Evolutionary conservation across 2,888 invertebrate species (phyloP).

Genomic region (Prosapia bicincta): DNA sequence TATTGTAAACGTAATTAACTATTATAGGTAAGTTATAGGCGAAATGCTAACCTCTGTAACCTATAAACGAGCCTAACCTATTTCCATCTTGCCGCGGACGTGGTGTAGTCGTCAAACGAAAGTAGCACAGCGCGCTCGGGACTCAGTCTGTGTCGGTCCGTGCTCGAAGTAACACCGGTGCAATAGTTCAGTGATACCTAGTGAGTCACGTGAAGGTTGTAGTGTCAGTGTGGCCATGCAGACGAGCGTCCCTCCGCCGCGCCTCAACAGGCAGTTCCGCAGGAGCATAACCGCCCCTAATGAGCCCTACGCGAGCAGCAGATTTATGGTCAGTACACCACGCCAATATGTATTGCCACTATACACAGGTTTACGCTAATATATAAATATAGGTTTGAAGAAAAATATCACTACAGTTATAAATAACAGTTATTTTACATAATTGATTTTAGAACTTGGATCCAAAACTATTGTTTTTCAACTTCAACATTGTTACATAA

Average conservation of each 20-base stretch:
- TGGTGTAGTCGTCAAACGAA: background rate
- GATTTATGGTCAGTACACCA: conserved; percentile 28
- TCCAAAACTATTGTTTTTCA: too few relatives aligned
- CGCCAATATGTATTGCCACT: too few relatives aligned
- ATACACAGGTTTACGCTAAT: too few relatives aligned
- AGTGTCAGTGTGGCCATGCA: conserved; percentile 24
- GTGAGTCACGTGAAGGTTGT: background rate
- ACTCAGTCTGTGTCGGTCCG: background rate
- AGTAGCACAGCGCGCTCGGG: background rate
- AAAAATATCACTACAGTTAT: too few relatives aligned
- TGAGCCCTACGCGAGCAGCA: conserved; percentile 30
- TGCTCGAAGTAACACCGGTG: background rate
- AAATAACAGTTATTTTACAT: too few relatives aligned
- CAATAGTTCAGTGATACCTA: background rate
- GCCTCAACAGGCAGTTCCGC: conserved; percentile 32
- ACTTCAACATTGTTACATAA: too few relatives aligned
- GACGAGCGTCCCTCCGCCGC: conserved; percentile 30
- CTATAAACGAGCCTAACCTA: background rate
- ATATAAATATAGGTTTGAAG: too few relatives aligned
- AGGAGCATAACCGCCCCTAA: conserved; percentile 32
- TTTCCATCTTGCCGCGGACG: background rate
- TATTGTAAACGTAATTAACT: too few relatives aligned
- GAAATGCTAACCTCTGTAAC: too few relatives aligned
- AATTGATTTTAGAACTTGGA: too few relatives aligned
- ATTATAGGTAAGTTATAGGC: too few relatives aligned